Percentiles rank a stretch among this genome's conserved stretches.
These are phyloP conservation scores for Hemicordylus capensis DNA, from an alignment of 2,113 vertebrate species.

Conservation along the genomic window DNA sequence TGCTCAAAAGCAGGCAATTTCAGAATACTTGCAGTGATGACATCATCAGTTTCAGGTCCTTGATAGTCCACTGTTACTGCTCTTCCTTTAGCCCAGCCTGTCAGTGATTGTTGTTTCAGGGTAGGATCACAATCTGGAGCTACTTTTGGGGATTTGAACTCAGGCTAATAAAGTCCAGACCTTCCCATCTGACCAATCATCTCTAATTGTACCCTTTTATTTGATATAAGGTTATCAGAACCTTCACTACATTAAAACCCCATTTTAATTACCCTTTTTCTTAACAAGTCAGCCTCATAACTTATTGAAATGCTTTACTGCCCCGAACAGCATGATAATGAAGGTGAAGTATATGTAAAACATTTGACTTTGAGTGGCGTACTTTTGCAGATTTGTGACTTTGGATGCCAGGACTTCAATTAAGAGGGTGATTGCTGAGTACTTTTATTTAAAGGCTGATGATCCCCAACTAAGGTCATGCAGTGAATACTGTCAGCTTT, in stretches of 20 bases:
- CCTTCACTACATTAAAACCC: conserved; percentile 65
- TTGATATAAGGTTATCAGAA: conserved; percentile 66
- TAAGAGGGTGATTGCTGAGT: conserved; percentile 63
- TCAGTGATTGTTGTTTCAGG: background rate
- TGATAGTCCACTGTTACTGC: background rate
- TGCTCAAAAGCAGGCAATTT: background rate
- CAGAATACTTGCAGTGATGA: background rate
- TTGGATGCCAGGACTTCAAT: conserved; percentile 65
- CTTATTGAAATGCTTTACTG: conserved; percentile 73
- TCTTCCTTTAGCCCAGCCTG: background rate
- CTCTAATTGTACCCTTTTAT: conserved; percentile 63
- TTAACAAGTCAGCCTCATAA: conserved; percentile 70
- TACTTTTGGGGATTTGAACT: conserved; percentile 6
- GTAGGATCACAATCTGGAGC: background rate
- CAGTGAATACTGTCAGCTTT: conserved; percentile 43
- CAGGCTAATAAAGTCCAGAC: background rate
- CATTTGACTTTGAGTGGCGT: conserved; percentile 66
- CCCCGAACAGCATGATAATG: conserved; percentile 71
- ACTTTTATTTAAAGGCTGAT: conserved; percentile 71
- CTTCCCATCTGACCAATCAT: conserved; percentile 25
- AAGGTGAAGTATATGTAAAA: conserved; percentile 72
- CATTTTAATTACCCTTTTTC: conserved; percentile 74
- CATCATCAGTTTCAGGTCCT: background rate
- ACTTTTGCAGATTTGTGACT: conserved; percentile 68
- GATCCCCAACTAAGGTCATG: conserved; percentile 66